These are phyloP conservation scores for Junco hyemalis DNA, from an alignment of 2,113 vertebrate genomes.

Conservation along the genomic window DNA sequence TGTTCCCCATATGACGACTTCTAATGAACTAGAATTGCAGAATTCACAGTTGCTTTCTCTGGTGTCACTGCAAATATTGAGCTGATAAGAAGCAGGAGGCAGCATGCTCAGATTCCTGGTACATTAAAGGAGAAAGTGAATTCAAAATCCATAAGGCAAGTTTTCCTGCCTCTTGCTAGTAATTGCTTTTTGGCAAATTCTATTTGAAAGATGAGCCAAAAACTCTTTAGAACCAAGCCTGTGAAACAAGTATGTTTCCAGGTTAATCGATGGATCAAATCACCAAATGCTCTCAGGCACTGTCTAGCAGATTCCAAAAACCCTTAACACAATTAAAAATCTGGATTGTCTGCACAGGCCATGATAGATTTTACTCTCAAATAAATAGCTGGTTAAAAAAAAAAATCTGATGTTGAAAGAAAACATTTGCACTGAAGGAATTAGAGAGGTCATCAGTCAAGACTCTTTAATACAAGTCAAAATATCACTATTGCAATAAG, in stretches of 20 bases:
- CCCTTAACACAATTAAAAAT: constrained; percentile 49
- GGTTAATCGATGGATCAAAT: constrained; percentile 56
- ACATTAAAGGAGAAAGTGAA: constrained; percentile 50
- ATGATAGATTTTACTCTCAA: constrained; percentile 58
- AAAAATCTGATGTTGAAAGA: constrained; percentile 67
- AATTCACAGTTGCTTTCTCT: not conserved
- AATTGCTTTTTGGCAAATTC: constrained; percentile 69
- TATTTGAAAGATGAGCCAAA: constrained; percentile 64
- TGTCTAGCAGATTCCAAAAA: constrained; percentile 23
- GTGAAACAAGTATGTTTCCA: constrained; percentile 58
- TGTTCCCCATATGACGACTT: not conserved
- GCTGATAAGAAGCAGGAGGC: constrained; percentile 31
- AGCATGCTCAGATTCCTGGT: constrained; percentile 59
- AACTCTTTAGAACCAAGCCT: constrained; percentile 54
- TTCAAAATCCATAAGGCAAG: constrained; percentile 43
- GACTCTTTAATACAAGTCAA: constrained; percentile 67
- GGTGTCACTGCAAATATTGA: not conserved
- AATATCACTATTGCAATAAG: constrained; percentile 53
- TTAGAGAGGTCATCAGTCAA: constrained; percentile 73
- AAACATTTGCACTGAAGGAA: constrained; percentile 66
- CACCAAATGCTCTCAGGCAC: constrained; percentile 2
- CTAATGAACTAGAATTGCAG: not conserved
- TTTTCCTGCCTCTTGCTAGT: constrained; percentile 9
- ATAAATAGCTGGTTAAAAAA: constrained; percentile 41
- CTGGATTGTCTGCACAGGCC: constrained; percentile 62